Evolutionary conservation across 1,140 invertebrate genomes (phyloP).

Genomic region (Arion vulgaris): DNA sequence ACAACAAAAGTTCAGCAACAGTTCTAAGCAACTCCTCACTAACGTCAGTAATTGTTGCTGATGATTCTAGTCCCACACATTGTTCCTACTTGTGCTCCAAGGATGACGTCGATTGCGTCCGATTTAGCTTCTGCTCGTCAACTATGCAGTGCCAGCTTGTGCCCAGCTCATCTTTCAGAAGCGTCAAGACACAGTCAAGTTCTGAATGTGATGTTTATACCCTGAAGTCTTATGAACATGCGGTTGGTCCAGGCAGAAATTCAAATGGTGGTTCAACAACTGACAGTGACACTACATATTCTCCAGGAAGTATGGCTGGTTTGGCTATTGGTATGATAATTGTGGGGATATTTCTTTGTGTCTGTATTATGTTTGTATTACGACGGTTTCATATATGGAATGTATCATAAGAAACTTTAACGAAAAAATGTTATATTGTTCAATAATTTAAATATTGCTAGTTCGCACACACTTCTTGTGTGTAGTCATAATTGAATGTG

Average conservation of each 20-base stretch:
- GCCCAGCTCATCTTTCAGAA: neutral
- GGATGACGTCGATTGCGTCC: neutral
- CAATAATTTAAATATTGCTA: no score
- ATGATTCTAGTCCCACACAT: neutral
- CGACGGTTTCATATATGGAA: neutral
- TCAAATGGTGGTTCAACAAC: no score
- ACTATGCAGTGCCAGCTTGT: neutral
- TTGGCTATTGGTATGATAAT: neutral
- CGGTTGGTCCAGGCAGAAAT: neutral
- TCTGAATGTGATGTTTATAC: neutral
- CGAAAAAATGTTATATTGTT: no score
- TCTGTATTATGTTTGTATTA: neutral
- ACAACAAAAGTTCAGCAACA: neutral
- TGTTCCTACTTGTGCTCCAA: neutral
- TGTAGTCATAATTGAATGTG: no score
- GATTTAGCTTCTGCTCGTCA: conserved; percentile 5
- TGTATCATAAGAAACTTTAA: neutral
- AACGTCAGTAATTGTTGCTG: neutral
- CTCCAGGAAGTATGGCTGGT: neutral
- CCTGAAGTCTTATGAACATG: neutral
- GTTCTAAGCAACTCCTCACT: neutral
- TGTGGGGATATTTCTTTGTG: neutral
- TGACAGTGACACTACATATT: neutral
- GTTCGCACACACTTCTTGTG: no score
- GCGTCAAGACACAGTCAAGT: neutral